Conservation (phyloP, 2,113 vertebrate species). For the Rhagologus leucostigma region DNA sequence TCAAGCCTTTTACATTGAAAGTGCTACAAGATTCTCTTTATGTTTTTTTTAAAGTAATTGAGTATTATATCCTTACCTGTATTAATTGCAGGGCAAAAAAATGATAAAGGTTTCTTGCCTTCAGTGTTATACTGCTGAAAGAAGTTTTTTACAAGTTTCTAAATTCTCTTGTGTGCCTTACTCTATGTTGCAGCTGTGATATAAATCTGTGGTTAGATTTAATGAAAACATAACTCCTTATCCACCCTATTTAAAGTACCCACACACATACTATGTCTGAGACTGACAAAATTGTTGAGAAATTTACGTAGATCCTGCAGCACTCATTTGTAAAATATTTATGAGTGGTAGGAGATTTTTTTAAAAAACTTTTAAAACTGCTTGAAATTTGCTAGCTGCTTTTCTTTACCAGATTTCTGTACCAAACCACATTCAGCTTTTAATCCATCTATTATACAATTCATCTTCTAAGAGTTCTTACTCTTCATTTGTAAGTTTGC, state of each 20-base stretch:
- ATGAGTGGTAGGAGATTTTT: background rate
- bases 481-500: background rate
- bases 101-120: background rate
- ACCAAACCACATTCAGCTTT: background rate
- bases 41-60: background rate
- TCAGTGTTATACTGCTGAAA: background rate
- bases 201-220: background rate
- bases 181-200: background rate
- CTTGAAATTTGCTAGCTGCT: background rate
- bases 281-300: background rate
- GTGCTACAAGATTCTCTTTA: background rate
- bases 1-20: background rate
- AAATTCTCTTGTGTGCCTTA: background rate
- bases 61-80: background rate
- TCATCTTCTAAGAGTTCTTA: background rate
- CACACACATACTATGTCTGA: background rate
- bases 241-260: background rate
- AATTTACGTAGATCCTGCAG: background rate
- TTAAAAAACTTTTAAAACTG: background rate
- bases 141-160: background rate
- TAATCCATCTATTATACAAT: background rate
- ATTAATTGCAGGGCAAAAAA: background rate
- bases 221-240: background rate
- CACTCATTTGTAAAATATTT: background rate
- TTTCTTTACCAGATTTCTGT: background rate